Conservation (phyloP, 2,888 invertebrate genomes). For the Schizotus pectinicornis region DNA sequence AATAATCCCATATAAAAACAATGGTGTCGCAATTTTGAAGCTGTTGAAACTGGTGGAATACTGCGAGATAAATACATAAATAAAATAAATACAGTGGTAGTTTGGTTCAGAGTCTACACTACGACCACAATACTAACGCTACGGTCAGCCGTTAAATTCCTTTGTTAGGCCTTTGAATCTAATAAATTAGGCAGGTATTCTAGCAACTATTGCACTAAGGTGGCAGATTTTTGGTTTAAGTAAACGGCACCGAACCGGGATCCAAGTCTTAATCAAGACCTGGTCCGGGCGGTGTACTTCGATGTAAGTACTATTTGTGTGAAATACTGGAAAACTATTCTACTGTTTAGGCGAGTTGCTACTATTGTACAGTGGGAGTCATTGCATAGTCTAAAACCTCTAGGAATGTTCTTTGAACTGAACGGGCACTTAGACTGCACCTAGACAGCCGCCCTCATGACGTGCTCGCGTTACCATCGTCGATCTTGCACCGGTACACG, state of each 20-base stretch:
- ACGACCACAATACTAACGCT: constrained; percentile 9
- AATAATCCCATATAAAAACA: no score
- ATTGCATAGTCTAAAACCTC: neutral
- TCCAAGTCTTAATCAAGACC: no score
- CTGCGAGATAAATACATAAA: constrained; percentile 25
- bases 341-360: no score
- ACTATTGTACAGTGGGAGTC: no score
- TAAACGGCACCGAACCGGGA: constrained; percentile 16
- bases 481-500: constrained; percentile 63
- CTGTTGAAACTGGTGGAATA: constrained; percentile 9
- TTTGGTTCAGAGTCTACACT: constrained; percentile 5
- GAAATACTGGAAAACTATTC: no score
- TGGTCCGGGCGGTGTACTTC: no score
- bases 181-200: constrained; percentile 2
- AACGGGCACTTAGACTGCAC: no score
- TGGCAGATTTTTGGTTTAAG: constrained; percentile 22
- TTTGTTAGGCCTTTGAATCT: neutral
- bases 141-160: constrained; percentile 5
- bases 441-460: neutral
- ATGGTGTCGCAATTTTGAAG: constrained; percentile 7
- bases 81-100: constrained; percentile 23
- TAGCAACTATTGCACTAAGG: constrained; percentile 12
- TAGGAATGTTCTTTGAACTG: neutral
- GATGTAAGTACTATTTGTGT: no score
- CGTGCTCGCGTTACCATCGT: constrained; percentile 35